phyloP scores from a whole-genome alignment of 2,888 invertebrate species.

The Aromia moschata region DNA sequence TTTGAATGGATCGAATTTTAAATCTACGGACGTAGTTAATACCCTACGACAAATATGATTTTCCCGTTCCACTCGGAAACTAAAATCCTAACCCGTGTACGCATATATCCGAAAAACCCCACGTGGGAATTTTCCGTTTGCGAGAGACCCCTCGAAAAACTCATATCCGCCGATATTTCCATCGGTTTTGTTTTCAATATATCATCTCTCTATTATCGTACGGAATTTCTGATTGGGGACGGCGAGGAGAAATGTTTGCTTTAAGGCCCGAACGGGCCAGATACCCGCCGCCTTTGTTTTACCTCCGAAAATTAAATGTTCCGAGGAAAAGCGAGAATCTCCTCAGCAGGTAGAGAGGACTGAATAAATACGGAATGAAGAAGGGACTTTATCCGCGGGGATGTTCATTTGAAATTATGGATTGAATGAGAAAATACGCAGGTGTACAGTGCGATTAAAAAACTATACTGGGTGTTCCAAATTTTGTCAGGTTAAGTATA shows the following conservation, averaged over 20 bases:
- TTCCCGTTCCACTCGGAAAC: too few species aligned
- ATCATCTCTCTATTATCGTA: slow-evolving; percentile 7
- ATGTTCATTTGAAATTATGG: not conserved
- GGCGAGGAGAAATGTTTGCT: not conserved
- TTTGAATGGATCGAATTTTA: too few species aligned
- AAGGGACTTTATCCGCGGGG: not conserved
- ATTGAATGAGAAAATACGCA: not conserved
- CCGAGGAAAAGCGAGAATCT: slow-evolving; percentile 6
- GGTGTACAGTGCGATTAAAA: too few species aligned
- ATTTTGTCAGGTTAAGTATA: too few species aligned
- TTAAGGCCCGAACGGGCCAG: slow-evolving; percentile 7
- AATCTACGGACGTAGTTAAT: too few species aligned
- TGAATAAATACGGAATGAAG: slow-evolving; percentile 3
- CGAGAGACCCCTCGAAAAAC: too few species aligned
- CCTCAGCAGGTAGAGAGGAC: not conserved
- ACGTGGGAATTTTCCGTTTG: too few species aligned
- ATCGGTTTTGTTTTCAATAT: not conserved
- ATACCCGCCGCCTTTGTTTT: not conserved
- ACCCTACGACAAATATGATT: too few species aligned
- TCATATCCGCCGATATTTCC: too few species aligned
- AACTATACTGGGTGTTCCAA: too few species aligned
- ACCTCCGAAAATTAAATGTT: not conserved
- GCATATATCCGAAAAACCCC: too few species aligned
- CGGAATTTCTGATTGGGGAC: not conserved
- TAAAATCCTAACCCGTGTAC: too few species aligned